Base-by-base conservation (phyloP, 2,888 invertebrate genomes). In the Andricus curvator region DNA sequence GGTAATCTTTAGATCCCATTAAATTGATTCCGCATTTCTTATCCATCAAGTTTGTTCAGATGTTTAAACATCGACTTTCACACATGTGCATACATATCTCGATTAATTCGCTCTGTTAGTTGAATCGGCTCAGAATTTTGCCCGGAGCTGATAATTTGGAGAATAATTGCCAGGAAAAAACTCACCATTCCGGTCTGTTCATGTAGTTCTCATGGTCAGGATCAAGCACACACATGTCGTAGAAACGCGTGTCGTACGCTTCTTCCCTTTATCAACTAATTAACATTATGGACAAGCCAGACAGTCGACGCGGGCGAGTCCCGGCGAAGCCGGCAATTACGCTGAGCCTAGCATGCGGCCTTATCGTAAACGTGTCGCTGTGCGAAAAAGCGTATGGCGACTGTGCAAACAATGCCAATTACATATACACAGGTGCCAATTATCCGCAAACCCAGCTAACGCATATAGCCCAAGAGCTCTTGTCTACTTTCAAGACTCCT, bases 381-480 rank as follows among this genome's bases (percentile, higher is more conserved):
- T 33, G 74, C 62, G 74, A 79, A 82, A 80, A 81, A 60, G 62
- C 81, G 84, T 81, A 48, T 76, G 86, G 86, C 88, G 89, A 86
- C 90, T 92, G 91, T 86, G 87, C 89, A 91, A 92, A 92, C 88
- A 89, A 87, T 84, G 88, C 88, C 91, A 91, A 91, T 91, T 91
- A 90, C 86, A 88, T 90, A 87, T 86, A 89, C 90, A 91, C 90
- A 90, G 88, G 89, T 90, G 91, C 89, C 89, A 86, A 91, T 88
- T 80, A 78, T 77, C 81, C 82, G 51, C 29, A 56, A 56, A n/a
- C 15, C 29, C 25, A 51, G 29, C 44, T 29, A 51, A 51, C 70
- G 48, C 70, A 51, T 29, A 70, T 51, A 51, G 70, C 56, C 29
- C 51, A 29, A 29, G 25, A 25, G 29, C 64, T 60, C 60, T 29